Evolutionary conservation across 2,113 vertebrate species (phyloP).

Genomic region (Halichoerus grypus): DNA sequence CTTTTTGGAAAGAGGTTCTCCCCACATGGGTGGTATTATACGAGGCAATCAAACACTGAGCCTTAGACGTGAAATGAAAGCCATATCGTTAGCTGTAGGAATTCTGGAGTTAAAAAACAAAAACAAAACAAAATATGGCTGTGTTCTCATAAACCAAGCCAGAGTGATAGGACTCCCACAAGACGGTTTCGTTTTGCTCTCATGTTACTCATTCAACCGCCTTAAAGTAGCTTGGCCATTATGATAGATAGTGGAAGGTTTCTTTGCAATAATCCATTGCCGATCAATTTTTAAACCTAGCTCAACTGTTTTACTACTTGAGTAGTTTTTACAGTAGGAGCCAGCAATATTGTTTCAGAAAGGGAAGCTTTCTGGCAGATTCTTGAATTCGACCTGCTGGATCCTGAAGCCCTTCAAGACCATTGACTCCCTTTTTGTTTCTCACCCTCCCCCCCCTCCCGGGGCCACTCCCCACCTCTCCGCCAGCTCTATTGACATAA

Average conservation of each 20-base stretch:
- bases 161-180: neutral
- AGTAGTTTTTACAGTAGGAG: neutral
- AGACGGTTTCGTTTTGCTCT: slow-evolving; percentile 44
- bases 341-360: slow-evolving; percentile 3
- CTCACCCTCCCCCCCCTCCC: accelerated
- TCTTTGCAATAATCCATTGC: neutral
- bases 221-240: neutral
- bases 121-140: slow-evolving; percentile 14
- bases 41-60: neutral
- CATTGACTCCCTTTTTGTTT: neutral
- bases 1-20: neutral
- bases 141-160: slow-evolving; percentile 1
- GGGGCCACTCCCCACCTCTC: neutral
- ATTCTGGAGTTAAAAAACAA: slow-evolving; percentile 14
- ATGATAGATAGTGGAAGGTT: neutral
- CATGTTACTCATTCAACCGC: neutral
- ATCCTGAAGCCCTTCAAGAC: neutral
- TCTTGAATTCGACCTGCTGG: neutral
- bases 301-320: neutral
- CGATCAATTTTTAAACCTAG: neutral
- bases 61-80: neutral
- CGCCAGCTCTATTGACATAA: neutral
- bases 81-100: neutral
- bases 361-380: neutral
- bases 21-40: neutral